Evolutionary conservation across 2,113 vertebrate species (phyloP).

Genomic region (Chunga burmeisteri): DNA sequence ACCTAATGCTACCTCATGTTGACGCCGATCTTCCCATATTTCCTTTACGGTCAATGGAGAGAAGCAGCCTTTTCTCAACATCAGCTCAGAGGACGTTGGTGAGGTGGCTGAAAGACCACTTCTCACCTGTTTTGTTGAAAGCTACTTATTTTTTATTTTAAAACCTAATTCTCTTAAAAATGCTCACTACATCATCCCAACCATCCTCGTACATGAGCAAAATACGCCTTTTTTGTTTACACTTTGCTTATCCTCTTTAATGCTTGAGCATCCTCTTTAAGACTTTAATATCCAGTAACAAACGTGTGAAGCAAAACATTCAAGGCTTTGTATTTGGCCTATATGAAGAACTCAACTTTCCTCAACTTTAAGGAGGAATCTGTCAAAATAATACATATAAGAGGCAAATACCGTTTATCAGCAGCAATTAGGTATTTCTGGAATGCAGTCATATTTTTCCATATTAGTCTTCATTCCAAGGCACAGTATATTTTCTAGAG

Average conservation of each 20-base stretch:
- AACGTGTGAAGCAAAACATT: background rate
- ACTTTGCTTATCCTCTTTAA: background rate
- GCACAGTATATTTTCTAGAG: background rate
- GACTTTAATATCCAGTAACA: background rate
- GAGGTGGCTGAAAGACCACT: background rate
- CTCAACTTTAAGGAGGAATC: background rate
- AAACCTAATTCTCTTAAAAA: background rate
- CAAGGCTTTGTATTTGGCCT: background rate
- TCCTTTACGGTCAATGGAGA: background rate
- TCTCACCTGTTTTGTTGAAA: background rate
- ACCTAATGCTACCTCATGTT: accelerated
- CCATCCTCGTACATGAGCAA: background rate
- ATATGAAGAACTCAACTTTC: background rate
- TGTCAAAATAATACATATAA: background rate
- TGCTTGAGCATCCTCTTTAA: background rate
- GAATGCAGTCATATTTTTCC: background rate
- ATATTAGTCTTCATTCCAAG: background rate
- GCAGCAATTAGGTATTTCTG: background rate
- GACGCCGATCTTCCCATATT: background rate
- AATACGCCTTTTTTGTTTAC: background rate
- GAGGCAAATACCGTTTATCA: background rate
- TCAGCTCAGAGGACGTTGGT: background rate
- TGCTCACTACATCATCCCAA: background rate
- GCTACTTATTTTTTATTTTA: background rate
- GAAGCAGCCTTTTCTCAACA: background rate